phyloP scores from a whole-genome alignment of 1,140 invertebrate species.

The Pseudobourletiella spinata region DNA sequence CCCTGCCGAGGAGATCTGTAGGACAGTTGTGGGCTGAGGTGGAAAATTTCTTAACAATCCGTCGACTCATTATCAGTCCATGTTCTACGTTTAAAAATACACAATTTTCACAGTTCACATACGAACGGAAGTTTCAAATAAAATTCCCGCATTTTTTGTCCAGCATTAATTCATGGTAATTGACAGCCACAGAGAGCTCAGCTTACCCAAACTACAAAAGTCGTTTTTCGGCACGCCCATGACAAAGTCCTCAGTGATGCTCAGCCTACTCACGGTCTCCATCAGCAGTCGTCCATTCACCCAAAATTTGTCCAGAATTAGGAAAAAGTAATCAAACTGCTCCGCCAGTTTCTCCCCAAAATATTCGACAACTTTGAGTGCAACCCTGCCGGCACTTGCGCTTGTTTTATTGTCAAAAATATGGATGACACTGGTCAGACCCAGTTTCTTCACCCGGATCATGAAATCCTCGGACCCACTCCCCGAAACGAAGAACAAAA shows the following conservation, averaged over 20 bases:
- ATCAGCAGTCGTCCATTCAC: conserved; percentile 62
- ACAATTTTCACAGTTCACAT: neutral
- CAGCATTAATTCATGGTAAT: no score
- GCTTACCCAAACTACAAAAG: conserved; percentile 57
- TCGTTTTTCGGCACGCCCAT: conserved; percentile 52
- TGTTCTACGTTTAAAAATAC: conserved; percentile 49
- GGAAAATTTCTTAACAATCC: conserved; percentile 60
- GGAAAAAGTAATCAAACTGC: conserved; percentile 81
- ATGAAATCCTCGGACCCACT: conserved; percentile 32
- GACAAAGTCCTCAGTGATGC: conserved; percentile 70
- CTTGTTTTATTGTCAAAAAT: neutral
- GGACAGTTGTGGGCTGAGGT: no score
- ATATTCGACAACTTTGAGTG: conserved; percentile 70
- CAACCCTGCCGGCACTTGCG: neutral
- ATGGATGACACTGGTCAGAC: neutral
- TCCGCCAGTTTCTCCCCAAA: conserved; percentile 77
- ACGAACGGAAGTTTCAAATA: no score
- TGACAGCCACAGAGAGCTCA: no score
- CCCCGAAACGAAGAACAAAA: conserved; percentile 64
- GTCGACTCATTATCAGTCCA: conserved; percentile 66
- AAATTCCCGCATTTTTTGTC: no score
- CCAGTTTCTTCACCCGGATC: neutral
- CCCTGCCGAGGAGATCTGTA: no score
- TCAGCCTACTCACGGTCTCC: conserved; percentile 61
- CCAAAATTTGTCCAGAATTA: conserved; percentile 71